These are phyloP conservation scores for Cyaniris semiargus DNA, from an alignment of 2,888 invertebrate genomes.

Conservation along the genomic window DNA sequence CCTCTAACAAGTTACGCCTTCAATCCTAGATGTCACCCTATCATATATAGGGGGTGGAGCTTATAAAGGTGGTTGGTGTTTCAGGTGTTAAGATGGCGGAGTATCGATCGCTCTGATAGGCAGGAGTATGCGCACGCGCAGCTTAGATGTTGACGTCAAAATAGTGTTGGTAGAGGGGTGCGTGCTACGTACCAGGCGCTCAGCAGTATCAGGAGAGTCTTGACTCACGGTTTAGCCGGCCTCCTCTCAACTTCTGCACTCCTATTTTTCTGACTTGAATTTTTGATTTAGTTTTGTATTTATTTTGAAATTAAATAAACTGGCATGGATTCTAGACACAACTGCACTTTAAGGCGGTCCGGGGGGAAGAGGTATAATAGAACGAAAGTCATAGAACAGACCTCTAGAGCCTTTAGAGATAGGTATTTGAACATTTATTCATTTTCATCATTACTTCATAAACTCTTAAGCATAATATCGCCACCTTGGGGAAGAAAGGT, in stretches of 20 bases:
- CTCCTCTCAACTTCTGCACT: background rate
- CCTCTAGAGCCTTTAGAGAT: too few relatives aligned
- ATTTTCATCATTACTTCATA: too few relatives aligned
- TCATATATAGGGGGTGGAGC: too few relatives aligned
- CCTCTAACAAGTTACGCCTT: background rate
- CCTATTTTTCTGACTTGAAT: background rate
- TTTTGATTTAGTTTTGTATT: background rate
- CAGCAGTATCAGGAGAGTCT: background rate
- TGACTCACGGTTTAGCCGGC: background rate
- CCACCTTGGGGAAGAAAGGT: too few relatives aligned
- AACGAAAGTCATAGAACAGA: too few relatives aligned
- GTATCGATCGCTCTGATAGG: too few relatives aligned
- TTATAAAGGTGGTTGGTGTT: too few relatives aligned
- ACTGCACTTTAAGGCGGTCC: slow-evolving; percentile 35
- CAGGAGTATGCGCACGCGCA: background rate
- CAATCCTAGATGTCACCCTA: too few relatives aligned
- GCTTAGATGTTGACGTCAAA: slow-evolving; percentile 2
- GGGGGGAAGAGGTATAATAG: slow-evolving; percentile 36
- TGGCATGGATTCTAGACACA: background rate
- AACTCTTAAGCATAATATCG: too few relatives aligned
- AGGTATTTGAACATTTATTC: too few relatives aligned
- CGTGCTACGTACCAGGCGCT: background rate
- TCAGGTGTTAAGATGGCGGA: too few relatives aligned
- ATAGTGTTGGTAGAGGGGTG: background rate
- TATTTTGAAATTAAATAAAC: background rate